Base-by-base conservation (phyloP, 1,140 invertebrate genomes). In the Nixonia krombeini region DNA sequence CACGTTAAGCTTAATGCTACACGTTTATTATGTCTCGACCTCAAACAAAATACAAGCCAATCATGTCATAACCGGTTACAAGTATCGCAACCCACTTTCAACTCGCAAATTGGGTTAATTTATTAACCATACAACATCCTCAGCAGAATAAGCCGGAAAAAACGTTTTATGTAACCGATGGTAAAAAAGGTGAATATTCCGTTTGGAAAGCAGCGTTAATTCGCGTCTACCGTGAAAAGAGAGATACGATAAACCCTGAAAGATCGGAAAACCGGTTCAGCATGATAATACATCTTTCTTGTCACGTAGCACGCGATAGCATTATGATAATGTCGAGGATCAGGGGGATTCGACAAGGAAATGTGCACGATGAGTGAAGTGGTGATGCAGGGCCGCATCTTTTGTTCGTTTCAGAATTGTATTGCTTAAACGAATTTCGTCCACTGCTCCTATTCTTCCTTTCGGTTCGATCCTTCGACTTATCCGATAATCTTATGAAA, bases 281-380 rank as follows among this genome's bases (percentile, higher is more conserved):
- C 52, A 33, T 51, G 72, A 76, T 81, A 78, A 81, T 80, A 81
- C 76, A 74, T 79, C 78, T 81, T 81, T 80, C 79, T 72, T 72
- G 76, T 80, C 79, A 80, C 79, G 79, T 81, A 81, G 69, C 69
- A 63, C 65, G 69, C 73, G 73, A 80, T 76, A 76, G 72, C 74
- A 80, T 81, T 81, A 81, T 80, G 79, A 80, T 81, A 81, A 81
- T 81, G 78, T 70, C 50, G 62, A 12, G 67, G 76, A 79, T 81
- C 77, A 77, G 79, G 69, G 74, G 75, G 75, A 79, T 75, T 74
- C 74, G 52, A 40, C 52, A 56, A 68, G 70, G 68, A 79, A 76
- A 76, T 75, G 73, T 72, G 73, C 71, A 62, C 77, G 73, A 78
- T 76, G 76, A 78, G 72, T 57, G 70, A 71, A 75, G 76, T 70